phyloP scores from a whole-genome alignment of 2,797 vertebrate genomes.

The Alosa sapidissima region DNA sequence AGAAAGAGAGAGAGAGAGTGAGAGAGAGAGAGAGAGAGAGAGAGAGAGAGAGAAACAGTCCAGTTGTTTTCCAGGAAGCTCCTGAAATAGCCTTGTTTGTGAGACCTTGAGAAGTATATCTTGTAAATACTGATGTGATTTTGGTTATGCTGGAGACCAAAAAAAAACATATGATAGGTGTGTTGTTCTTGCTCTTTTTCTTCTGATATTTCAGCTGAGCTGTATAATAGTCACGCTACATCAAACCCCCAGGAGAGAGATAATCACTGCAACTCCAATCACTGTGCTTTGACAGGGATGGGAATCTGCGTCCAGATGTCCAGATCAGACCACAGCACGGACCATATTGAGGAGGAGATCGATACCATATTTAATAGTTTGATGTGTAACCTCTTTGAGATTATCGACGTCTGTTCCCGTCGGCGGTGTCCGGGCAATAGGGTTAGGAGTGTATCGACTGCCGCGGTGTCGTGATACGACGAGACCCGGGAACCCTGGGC shows the following conservation, averaged over 20 bases:
- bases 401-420: slow-evolving; percentile 72
- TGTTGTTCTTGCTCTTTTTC: slow-evolving; percentile 32
- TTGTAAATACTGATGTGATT: slow-evolving; percentile 48
- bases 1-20: not conserved
- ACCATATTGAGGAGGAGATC: slow-evolving; percentile 62
- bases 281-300: slow-evolving; percentile 50
- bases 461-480: slow-evolving; percentile 76
- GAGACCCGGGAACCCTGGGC: slow-evolving; percentile 64
- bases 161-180: not conserved
- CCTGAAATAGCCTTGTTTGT: slow-evolving; percentile 60
- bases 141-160: slow-evolving; percentile 22
- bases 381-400: slow-evolving; percentile 82
- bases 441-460: slow-evolving; percentile 78
- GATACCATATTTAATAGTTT: slow-evolving; percentile 82
- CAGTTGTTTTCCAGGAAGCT: slow-evolving; percentile 58
- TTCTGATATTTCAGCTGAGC: slow-evolving; percentile 3
- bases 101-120: slow-evolving; percentile 49
- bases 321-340: slow-evolving; percentile 54
- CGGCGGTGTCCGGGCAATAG: slow-evolving; percentile 69
- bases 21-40: slow-evolving; percentile 40
- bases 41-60: slow-evolving; percentile 54
- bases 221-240: slow-evolving; percentile 10
- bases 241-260: slow-evolving; percentile 33
- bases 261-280: slow-evolving; percentile 47
- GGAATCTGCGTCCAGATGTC: slow-evolving; percentile 62